These are phyloP conservation scores for Potamilus streckersoni DNA, from an alignment of 1,140 invertebrate species.

Conservation along the genomic window DNA sequence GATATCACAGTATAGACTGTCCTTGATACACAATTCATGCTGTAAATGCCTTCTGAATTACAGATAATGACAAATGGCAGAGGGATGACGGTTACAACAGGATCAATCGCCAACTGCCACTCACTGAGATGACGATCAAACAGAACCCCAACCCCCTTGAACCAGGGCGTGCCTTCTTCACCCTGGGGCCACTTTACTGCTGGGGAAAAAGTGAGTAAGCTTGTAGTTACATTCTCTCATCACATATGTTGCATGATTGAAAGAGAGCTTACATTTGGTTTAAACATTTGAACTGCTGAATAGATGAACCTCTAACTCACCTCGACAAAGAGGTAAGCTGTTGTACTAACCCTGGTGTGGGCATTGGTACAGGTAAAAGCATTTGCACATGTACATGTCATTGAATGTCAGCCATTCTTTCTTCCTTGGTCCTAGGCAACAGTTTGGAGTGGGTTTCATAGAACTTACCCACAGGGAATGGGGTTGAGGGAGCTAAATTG, in stretches of 20 bases:
- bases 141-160: constrained; percentile 83
- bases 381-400: too few relatives aligned
- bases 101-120: constrained; percentile 82
- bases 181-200: constrained; percentile 89
- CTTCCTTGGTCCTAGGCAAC: too few relatives aligned
- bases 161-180: constrained; percentile 85
- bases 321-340: too few relatives aligned
- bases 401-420: too few relatives aligned
- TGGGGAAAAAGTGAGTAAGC: constrained; percentile 87
- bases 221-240: not conserved
- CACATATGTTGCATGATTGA: not conserved
- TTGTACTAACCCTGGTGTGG: too few relatives aligned
- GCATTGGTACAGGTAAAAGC: too few relatives aligned
- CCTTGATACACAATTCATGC: not conserved
- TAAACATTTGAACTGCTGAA: not conserved
- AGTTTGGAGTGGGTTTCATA: too few relatives aligned
- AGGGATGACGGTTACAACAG: constrained; percentile 88
- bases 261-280: not conserved
- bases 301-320: too few relatives aligned
- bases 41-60: not conserved
- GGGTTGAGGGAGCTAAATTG: too few relatives aligned
- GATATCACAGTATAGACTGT: too few relatives aligned
- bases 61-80: constrained; percentile 83
- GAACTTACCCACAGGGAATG: too few relatives aligned
- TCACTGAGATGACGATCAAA: constrained; percentile 89